These are phyloP conservation scores for Lepidotrigona ventralis DNA, from an alignment of 1,140 invertebrate genomes.

Conservation along the genomic window DNA sequence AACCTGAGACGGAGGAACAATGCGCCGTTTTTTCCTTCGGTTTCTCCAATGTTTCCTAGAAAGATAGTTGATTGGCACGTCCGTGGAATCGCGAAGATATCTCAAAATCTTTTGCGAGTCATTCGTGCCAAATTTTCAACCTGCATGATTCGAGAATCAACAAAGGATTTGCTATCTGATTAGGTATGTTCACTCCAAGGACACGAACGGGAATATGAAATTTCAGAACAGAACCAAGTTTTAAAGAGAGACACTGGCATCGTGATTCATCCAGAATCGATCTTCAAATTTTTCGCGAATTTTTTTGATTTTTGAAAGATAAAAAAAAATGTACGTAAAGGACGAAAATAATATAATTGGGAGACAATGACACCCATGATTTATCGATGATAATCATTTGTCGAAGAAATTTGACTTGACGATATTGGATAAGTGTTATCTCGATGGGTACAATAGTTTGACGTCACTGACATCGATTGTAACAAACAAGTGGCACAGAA, in stretches of 20 bases:
- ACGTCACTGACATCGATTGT: constrained; percentile 18
- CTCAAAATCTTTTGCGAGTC: constrained; percentile 16
- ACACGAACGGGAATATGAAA: background rate
- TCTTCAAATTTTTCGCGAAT: background rate
- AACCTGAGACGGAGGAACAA: constrained; percentile 21
- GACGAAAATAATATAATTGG: background rate
- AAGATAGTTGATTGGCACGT: constrained; percentile 40
- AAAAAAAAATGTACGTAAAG: too few species aligned
- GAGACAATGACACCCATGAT: background rate
- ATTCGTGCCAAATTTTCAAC: background rate
- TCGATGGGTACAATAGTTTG: constrained; percentile 27
- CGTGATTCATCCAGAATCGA: background rate
- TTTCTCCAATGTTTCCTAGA: constrained; percentile 35
- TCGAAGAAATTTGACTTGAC: constrained; percentile 31
- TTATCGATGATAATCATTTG: background rate
- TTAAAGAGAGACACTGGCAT: background rate
- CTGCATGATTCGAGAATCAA: background rate
- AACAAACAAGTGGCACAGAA: background rate
- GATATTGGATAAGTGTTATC: constrained; percentile 29
- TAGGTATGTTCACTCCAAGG: too few species aligned
- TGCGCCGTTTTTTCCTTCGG: constrained; percentile 10
- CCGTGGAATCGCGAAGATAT: constrained; percentile 29
- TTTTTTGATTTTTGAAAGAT: background rate
- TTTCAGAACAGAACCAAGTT: background rate
- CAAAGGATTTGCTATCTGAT: background rate